Base-by-base conservation (phyloP, 2,888 invertebrate species). In the Sclerodermus sp. region DNA sequence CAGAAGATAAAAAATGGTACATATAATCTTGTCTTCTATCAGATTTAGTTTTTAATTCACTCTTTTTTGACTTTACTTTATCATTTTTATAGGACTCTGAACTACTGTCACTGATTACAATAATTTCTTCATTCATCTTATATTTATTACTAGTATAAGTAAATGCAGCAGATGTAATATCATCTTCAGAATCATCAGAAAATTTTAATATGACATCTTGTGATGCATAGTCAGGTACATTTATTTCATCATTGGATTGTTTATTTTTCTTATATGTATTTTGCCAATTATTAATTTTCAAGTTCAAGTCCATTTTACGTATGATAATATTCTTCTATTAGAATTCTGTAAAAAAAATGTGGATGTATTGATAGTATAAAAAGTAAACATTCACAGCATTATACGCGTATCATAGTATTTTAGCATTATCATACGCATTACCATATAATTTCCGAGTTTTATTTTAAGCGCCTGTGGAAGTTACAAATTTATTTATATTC, bases 81-180 rank as follows among this genome's bases (percentile, higher is more conserved):
- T 31, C 30, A 30, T 18, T n/a, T 5, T 15, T 2, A 18, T 1
- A 0, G 17, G 2, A 5, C n/a, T 40, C 49, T 23, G 51, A 23
- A 52, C 71, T 75, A 1, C 76, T 71, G 40, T 77, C 76, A 47
- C 73, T 75, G 36, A 77, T 74, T 2, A 73, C 17, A 38, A 76
- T 70, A 30, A 70, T 65, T 1, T 58, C 32, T 8, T 18, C 1
- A 18, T 34, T 1, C 49, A 43, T n/a, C 16, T 16, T 47, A 23
- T 23, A 12, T 8, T 34, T 3, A 34, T 34, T 8, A 8, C 6
- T 34, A n/a, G 4, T 34, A 8, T 3, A 8, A 34, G 4, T 34
- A 16, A 9, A 17, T 13, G 41, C 40, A 16, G 58, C 55, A n/a
- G 51, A 39, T 12, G 60, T 62, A 13, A 68, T 60, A 4, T 60